Conservation (phyloP, 2,888 invertebrate species). For the Camptogramma bilineatum region DNA sequence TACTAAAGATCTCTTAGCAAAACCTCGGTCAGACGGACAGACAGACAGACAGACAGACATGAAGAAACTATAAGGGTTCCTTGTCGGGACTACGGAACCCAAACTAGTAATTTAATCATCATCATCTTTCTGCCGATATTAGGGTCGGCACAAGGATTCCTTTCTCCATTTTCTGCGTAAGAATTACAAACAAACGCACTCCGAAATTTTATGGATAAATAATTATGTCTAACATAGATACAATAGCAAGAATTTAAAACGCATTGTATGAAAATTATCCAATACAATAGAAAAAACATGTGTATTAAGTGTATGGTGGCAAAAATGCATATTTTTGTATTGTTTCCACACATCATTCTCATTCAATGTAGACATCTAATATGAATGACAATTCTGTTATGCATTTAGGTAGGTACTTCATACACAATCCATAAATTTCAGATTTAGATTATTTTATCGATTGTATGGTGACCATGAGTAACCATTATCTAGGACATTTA, state of each 20-base stretch:
- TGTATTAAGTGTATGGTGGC: constrained; percentile 28
- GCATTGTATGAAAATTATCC: constrained; percentile 43
- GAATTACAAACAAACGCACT: too few species aligned
- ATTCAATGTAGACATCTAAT: constrained; percentile 2
- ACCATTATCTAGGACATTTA: neutral
- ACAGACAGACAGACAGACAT: too few species aligned
- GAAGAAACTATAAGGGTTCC: too few species aligned
- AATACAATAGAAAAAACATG: constrained; percentile 34
- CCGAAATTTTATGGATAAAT: too few species aligned
- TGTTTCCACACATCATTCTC: constrained; percentile 21
- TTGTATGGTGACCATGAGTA: constrained; percentile 9
- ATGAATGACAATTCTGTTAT: constrained; percentile 8
- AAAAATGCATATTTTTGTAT: constrained; percentile 26
- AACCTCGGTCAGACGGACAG: too few species aligned
- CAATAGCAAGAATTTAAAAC: constrained; percentile 36
- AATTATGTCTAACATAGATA: too few species aligned
- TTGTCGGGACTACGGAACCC: too few species aligned
- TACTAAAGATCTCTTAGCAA: too few species aligned
- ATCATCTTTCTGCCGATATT: too few species aligned
- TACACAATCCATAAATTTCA: neutral
- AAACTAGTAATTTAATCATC: too few species aligned
- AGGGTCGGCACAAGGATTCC: too few species aligned
- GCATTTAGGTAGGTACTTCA: neutral
- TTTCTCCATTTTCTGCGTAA: too few species aligned
- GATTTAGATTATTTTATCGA: constrained; percentile 1